Conservation (phyloP, 2,888 invertebrate species). For the Disparrhopalites patrizii region DNA sequence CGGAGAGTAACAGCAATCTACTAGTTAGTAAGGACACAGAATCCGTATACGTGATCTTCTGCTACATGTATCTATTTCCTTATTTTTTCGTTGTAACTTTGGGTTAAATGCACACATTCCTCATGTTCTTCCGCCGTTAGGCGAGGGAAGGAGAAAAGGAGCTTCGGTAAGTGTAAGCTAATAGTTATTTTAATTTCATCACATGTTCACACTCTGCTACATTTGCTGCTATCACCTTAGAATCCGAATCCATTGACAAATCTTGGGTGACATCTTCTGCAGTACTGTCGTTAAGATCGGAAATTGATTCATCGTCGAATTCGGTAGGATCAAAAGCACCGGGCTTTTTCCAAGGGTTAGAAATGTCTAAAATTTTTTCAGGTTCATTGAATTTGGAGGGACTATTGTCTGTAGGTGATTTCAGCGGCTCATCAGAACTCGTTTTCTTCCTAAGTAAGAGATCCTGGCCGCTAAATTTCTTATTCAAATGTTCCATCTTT, state of each 20-base stretch:
- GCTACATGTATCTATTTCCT: no score
- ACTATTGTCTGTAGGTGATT: not conserved
- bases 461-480: conserved; percentile 18
- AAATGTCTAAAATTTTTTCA: conserved; percentile 9
- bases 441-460: not conserved
- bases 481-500: conserved; percentile 20
- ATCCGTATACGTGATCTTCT: no score
- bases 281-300: conserved; percentile 22
- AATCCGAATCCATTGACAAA: conserved; percentile 24
- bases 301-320: conserved; percentile 25
- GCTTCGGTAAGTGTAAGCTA: no score
- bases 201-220: conserved; percentile 21
- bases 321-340: conserved; percentile 14
- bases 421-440: not conserved
- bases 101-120: no score
- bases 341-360: conserved; percentile 15
- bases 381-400: not conserved
- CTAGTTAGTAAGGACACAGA: no score
- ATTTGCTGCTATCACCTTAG: conserved; percentile 11
- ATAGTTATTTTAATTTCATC: conserved; percentile 18
- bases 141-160: no score
- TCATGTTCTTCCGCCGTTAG: no score
- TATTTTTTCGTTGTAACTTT: no score
- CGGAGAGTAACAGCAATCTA: no score
- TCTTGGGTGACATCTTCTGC: conserved; percentile 24